Evolutionary conservation across 2,113 vertebrate species (phyloP), one percentile per base, ranked within the genome.

Genomic region (Genyomyrus donnyi): DNA sequence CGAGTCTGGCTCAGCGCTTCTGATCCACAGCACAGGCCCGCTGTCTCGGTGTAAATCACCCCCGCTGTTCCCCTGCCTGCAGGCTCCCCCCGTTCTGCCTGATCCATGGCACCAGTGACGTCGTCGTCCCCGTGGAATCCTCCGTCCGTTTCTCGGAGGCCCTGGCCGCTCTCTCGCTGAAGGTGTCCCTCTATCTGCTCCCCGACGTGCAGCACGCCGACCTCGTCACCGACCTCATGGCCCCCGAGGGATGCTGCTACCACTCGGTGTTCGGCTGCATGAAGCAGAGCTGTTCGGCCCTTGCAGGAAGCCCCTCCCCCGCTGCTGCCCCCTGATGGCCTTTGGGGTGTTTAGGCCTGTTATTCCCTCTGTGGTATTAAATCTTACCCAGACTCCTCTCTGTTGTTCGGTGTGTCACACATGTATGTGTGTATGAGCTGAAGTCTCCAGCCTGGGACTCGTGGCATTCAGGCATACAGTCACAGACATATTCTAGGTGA

Each of bases 201-300:
- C 95, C 95, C 0, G 90, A 89, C 70, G 89, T 96, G 11, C 89
- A 93, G 83, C 96, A 96, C 93, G 92, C 88, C 0, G 94, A 95
- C 85, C 94, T 96, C 0, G 93, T 95, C 50, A 94, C 93, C 0
- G 95, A 95, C 87, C 93, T 96, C 48, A 96, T 96, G 96, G 92
- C 88, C 8, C n/a, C 94, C 17, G 93, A 94, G 89, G 91, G 95
- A 70, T 91, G 24, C 90, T 94, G 93, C 91, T 96, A 96, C 93
- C 92, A 92, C 35, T 89, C 90, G 2, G 91, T 96, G 88, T 96
- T 93, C 91, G 92, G 91, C 91, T 95, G 93, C 35, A 92, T 96
- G 91, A 95, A 95, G 91, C 93, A 94, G 84, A 94, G 95, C 91
- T 93, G 92, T 92, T 91, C 24, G 42, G 95, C 93, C 87, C 90